Percentiles rank a stretch among this genome's conserved stretches.
Evolutionary conservation across 1,140 invertebrate species (phyloP).

Genomic region (Sipha flava): DNA sequence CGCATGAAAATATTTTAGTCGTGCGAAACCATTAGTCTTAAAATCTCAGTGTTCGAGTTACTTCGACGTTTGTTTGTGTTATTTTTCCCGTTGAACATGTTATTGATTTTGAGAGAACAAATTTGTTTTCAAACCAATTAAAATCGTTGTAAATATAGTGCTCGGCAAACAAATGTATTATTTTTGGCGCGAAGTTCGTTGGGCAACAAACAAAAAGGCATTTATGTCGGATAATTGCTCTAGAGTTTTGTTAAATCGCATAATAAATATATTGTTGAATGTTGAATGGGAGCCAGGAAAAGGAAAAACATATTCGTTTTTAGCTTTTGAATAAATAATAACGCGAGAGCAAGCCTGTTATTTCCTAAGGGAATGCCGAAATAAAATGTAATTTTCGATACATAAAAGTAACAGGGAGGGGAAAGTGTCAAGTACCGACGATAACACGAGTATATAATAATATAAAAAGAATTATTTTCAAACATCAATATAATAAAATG

Average conservation of each 20-base stretch:
- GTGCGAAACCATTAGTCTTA: too few relatives aligned
- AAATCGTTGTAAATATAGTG: not conserved
- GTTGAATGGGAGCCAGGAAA: slow-evolving; percentile 28
- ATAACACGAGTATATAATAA: slow-evolving; percentile 23
- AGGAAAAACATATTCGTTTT: slow-evolving; percentile 32
- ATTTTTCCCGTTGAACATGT: not conserved
- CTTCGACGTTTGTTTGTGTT: too few relatives aligned
- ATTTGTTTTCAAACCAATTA: slow-evolving; percentile 8
- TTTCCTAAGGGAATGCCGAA: slow-evolving; percentile 30
- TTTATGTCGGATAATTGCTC: slow-evolving; percentile 22
- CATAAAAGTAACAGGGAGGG: not conserved
- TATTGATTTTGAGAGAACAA: not conserved
- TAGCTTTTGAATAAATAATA: slow-evolving; percentile 33
- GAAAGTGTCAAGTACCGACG: slow-evolving; percentile 17
- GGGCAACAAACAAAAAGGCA: slow-evolving; percentile 21
- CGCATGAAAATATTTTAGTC: too few relatives aligned
- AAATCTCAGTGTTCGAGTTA: too few relatives aligned
- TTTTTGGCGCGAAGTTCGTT: slow-evolving; percentile 16
- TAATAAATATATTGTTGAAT: slow-evolving; percentile 30
- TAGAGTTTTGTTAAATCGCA: slow-evolving; percentile 27
- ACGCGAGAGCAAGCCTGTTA: slow-evolving; percentile 25
- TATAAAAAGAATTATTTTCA: slow-evolving; percentile 21
- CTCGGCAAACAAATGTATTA: slow-evolving; percentile 15
- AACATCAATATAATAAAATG: slow-evolving; percentile 21
- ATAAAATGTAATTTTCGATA: slow-evolving; percentile 32